Evolutionary conservation across 1,140 invertebrate genomes (phyloP), one percentile per base, ranked within the genome.

Genomic region (Telenomus remus): DNA sequence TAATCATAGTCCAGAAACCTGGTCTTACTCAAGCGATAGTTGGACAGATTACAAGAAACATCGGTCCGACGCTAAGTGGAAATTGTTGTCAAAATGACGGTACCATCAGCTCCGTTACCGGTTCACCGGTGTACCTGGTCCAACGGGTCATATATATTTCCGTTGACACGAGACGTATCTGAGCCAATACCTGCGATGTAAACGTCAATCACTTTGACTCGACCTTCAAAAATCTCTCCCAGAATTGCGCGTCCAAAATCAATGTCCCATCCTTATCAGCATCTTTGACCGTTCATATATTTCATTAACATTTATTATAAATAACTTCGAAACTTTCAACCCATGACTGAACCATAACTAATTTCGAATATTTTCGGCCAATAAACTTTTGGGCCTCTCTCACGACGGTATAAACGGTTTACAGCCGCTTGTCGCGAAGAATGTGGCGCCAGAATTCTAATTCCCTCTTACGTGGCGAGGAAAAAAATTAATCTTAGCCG

Each of bases 1-100:
- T 61, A 60, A 71, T 64, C 49, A 48, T 51, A 51, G 59, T 66
- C 66, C 60, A 65, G 65, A 66, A 70, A 76, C 56, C 66, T 76
- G 66, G 66, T 75, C 66, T 72, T 79, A 71, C 76, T 79, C 71
- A 43, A 74, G 71, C 55, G 71, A 75, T 78, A 59, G 66, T 80
- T 77, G 61, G 70, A 77, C 78, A 71, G 73, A 65, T 78, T 78
- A 78, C 80, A 81, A 76, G 81, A 78, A 27, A 82, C 85, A 81
- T 82, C 81, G 79, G 49, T 81, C 76, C 83, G 82, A 76, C 84
- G 84, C 85, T 88, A 88, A 88, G 85, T 88, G 85, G 86, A 87
- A 88, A 88, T 86, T 86, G 85, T 86, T 88, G 85, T 88, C 86
- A 86, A 88, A 87, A 87, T 72, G 76, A 73, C 69, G 57, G 75